Percentiles rank a stretch among this genome's conserved stretches.
These are phyloP conservation scores for Dascyllus trimaculatus DNA, from an alignment of 2,113 vertebrate genomes.

Conservation along the genomic window DNA sequence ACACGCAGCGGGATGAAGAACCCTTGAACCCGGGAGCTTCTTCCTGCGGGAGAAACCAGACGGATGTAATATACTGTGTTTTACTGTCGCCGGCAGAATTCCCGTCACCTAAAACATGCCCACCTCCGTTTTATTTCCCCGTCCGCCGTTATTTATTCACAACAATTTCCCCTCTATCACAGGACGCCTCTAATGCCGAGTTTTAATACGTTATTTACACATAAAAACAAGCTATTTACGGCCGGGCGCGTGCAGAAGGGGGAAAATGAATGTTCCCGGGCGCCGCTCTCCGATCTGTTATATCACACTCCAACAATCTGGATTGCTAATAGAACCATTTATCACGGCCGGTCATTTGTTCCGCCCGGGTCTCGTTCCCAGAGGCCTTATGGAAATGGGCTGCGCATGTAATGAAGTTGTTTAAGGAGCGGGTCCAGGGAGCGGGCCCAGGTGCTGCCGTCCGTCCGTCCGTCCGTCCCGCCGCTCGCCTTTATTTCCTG, in stretches of 20 bases:
- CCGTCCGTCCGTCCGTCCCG: constrained; percentile 9
- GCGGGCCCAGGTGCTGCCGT: constrained; percentile 77
- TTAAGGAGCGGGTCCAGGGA: constrained; percentile 77
- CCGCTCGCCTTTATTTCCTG: background rate
- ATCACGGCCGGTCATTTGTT: constrained; percentile 91
- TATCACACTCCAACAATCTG: constrained; percentile 99
- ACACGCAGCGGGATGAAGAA: constrained; percentile 64
- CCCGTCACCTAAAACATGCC: constrained; percentile 94
- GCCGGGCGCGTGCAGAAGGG: constrained; percentile 82
- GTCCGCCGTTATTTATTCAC: constrained; percentile 95
- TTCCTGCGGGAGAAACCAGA: constrained; percentile 13
- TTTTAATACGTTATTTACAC: constrained; percentile 99
- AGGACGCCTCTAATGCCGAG: constrained; percentile 93
- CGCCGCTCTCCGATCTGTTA: constrained; percentile 89
- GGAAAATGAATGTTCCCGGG: constrained; percentile 91
- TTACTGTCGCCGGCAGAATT: constrained; percentile 86
- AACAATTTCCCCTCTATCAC: constrained; percentile 95
- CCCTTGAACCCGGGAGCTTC: constrained; percentile 80
- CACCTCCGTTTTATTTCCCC: constrained; percentile 96
- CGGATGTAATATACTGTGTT: constrained; percentile 87
- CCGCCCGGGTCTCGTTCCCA: constrained; percentile 87
- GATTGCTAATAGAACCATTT: constrained; percentile 99
- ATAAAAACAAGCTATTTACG: constrained; percentile 96
- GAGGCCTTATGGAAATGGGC: constrained; percentile 89
- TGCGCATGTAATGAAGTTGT: constrained; percentile 81